Conservation (phyloP, 2,113 vertebrate genomes). For the Octodon degus region DNA sequence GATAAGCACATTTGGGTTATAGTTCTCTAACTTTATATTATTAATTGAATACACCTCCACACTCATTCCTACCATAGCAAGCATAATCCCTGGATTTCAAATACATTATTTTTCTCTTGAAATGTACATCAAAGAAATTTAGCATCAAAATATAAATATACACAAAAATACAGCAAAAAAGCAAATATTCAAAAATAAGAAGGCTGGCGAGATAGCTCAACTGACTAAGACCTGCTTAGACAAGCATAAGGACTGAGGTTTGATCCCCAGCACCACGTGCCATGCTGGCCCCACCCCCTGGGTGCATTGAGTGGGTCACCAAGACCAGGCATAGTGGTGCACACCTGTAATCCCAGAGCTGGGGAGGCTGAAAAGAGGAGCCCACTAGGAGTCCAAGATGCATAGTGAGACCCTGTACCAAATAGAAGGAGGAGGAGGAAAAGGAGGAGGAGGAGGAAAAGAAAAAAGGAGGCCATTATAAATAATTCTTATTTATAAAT, state of each 20-base stretch:
- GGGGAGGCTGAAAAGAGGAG: too few species aligned
- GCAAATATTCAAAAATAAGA: background rate
- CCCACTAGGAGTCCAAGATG: too few species aligned
- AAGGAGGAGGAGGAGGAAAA: too few species aligned
- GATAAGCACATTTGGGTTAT: constrained; percentile 28
- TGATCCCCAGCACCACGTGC: too few species aligned
- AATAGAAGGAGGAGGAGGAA: too few species aligned
- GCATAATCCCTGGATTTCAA: background rate
- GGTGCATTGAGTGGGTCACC: too few species aligned
- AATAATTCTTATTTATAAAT: background rate
- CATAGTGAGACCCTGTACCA: too few species aligned
- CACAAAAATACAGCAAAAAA: constrained; percentile 11
- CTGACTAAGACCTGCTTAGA: too few species aligned
- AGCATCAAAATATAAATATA: constrained; percentile 27
- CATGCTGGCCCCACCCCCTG: too few species aligned
- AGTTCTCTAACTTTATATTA: constrained; percentile 15
- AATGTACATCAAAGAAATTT: constrained; percentile 3
- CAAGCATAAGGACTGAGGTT: too few species aligned
- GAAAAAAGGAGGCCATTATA: background rate
- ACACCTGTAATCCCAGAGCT: too few species aligned
- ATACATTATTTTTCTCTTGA: background rate
- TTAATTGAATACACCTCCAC: background rate
- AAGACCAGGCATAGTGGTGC: too few species aligned
- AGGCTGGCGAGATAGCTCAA: background rate
- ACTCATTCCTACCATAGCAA: constrained; percentile 11